Conservation (phyloP, 2,797 vertebrate species). For the Galago senegalensis region DNA sequence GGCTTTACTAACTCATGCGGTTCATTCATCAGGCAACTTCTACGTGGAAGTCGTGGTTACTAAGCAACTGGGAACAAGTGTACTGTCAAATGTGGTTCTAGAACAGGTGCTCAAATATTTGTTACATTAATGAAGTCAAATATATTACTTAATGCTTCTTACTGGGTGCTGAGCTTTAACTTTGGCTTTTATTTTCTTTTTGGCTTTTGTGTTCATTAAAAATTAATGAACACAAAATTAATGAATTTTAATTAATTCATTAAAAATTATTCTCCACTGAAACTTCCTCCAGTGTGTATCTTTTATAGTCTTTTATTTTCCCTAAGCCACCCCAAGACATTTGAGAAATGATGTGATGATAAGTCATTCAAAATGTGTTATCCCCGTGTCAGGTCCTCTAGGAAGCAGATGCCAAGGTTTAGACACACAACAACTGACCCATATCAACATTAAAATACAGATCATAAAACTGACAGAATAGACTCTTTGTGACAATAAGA, state of each 20-base stretch:
- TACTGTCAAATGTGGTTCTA: not conserved
- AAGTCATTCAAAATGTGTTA: constrained; percentile 7
- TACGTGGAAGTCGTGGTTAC: constrained; percentile 15
- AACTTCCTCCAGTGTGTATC: not conserved
- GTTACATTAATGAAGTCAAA: constrained; percentile 2
- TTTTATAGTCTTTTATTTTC: not conserved
- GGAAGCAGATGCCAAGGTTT: not conserved
- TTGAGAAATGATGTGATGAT: not conserved
- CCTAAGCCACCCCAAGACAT: not conserved
- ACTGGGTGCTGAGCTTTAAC: not conserved
- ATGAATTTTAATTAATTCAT: not conserved
- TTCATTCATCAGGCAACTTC: not conserved
- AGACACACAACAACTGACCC: not conserved
- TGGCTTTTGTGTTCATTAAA: constrained; percentile 15
- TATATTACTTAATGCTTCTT: not conserved
- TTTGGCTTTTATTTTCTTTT: constrained; percentile 20
- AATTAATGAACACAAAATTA: not conserved
- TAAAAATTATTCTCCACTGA: constrained; percentile 13
- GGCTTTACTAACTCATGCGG: not conserved
- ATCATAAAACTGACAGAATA: not conserved
- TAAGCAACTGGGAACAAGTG: not conserved
- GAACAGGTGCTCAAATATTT: constrained; percentile 54
- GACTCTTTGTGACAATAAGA: not conserved
- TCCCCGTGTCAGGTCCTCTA: not conserved
- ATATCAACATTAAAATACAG: not conserved